These are phyloP conservation scores for Coregonus ussuriensis DNA, from an alignment of 2,797 vertebrate genomes.

Conservation along the genomic window DNA sequence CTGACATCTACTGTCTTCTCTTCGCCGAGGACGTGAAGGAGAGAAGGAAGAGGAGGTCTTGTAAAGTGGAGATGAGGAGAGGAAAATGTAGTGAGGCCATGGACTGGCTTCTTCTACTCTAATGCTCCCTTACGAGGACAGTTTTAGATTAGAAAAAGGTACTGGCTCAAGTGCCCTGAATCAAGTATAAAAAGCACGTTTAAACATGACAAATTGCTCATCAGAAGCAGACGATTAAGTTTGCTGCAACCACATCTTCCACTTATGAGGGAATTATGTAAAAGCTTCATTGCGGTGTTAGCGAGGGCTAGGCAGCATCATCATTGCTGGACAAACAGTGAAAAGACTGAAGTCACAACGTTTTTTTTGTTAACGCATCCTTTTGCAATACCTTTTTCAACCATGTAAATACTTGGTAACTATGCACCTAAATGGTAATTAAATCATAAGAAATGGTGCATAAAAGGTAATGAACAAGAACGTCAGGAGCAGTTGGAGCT, in stretches of 20 bases:
- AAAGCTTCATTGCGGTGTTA: neutral
- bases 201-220: slow-evolving; percentile 3
- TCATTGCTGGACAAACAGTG: neutral
- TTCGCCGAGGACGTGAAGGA: neutral
- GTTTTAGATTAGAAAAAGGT: slow-evolving; percentile 2
- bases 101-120: neutral
- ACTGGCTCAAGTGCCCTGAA: neutral
- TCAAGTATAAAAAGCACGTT: neutral
- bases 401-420: neutral
- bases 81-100: slow-evolving; percentile 1
- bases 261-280: neutral
- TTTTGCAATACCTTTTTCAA: neutral
- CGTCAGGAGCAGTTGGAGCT: neutral
- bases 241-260: neutral
- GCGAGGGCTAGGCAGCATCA: neutral
- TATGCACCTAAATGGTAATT: neutral
- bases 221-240: neutral
- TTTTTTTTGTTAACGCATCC: neutral
- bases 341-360: neutral
- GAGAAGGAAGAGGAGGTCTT: neutral
- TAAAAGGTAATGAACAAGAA: neutral
- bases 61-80: neutral
- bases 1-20: neutral
- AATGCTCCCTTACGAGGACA: neutral
- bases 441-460: neutral